Base-by-base conservation (phyloP, 2,888 invertebrate species). In the Polymixis flavicincta region DNA sequence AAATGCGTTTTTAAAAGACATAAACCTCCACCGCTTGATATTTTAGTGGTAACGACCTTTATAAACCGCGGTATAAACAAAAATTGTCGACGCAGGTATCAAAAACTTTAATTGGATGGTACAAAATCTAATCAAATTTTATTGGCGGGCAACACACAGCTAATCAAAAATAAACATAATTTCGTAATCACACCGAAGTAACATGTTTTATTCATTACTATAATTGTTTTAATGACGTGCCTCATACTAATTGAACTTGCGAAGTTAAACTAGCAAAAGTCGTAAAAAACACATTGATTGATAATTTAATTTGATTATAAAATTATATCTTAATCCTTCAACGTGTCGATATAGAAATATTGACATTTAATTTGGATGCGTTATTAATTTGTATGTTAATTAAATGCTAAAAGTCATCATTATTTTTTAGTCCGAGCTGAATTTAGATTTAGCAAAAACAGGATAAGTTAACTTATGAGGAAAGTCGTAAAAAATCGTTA, bases 131-230 rank as follows among this genome's bases (percentile, higher is more conserved):
- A 88, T 89, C 89, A 88, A 89, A 76, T 89, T 89, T 89, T 89
- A 89, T 89, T 87, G 85, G 76, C 82, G 78, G 76, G 74, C 84
- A 84, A 82, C 85, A 85, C 83, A 88, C 73, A 77, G 80, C 89
- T 89, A 89, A 89, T 89, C 87, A 89, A 89, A 89, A 80, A 89
- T 89, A 89, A 89, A 89, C 89, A 89, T 86, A 83, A 87, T 89
- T 86, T 86, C 83, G 85, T 86, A 88, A 89, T 86, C 78, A 78
- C 70, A 77, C 67, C 66, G 71, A 76, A 72, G 79, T 88, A 85
- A 85, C 76, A 87, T 86, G 80, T 86, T 89, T 85, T 85, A 88
- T 89, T 88, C 76, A 87, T 88, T 80, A 88, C 77, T 79, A 63
- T 88, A 88, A 88, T 89, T 87, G 88, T 87, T 89, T 83, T 85